A percentile compares a stretch with the other conserved stretches of the same genome.
Conservation (phyloP, 2,797 vertebrate species). For the Hephaestus fuliginosus region DNA sequence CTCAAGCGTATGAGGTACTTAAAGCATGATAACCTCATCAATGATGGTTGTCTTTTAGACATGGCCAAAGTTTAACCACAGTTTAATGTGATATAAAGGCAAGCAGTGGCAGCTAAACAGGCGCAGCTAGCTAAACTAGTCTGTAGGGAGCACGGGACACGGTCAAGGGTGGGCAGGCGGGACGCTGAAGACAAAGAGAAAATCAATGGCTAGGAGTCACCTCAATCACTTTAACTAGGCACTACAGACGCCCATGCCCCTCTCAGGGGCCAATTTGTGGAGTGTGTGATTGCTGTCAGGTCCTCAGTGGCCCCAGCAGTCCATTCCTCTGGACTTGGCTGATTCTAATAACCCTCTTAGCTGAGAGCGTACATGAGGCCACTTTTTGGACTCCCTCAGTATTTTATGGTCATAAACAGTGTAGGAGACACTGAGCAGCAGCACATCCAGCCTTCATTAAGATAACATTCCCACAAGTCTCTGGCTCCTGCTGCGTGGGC, state of each 20-base stretch:
- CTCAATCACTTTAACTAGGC: constrained; percentile 89
- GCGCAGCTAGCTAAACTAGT: constrained; percentile 56
- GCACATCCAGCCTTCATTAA: constrained; percentile 49
- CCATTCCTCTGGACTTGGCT: constrained; percentile 75
- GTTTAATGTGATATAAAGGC: constrained; percentile 81
- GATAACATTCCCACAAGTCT: constrained; percentile 28
- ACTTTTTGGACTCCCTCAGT: constrained; percentile 39
- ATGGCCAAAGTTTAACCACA: constrained; percentile 67
- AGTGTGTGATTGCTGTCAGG: constrained; percentile 75
- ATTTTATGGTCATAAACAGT: constrained; percentile 58
- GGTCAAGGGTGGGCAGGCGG: constrained; percentile 69
- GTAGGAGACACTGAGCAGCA: constrained; percentile 31
- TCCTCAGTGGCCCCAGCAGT: constrained; percentile 61
- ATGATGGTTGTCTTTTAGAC: constrained; percentile 55
- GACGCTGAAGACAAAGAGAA: constrained; percentile 74
- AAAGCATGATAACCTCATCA: constrained; percentile 65
- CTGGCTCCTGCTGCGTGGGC: constrained; percentile 52
- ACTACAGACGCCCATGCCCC: constrained; percentile 68
- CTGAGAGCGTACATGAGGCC: constrained; percentile 48
- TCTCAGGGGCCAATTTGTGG: constrained; percentile 87
- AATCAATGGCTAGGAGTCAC: constrained; percentile 85
- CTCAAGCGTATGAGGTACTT: constrained; percentile 41
- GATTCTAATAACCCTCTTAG: constrained; percentile 80
- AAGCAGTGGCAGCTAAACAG: constrained; percentile 29
- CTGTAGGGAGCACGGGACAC: constrained; percentile 56